phyloP scores from a whole-genome alignment of 2,888 invertebrate genomes.

The Marronus borbonicus region DNA sequence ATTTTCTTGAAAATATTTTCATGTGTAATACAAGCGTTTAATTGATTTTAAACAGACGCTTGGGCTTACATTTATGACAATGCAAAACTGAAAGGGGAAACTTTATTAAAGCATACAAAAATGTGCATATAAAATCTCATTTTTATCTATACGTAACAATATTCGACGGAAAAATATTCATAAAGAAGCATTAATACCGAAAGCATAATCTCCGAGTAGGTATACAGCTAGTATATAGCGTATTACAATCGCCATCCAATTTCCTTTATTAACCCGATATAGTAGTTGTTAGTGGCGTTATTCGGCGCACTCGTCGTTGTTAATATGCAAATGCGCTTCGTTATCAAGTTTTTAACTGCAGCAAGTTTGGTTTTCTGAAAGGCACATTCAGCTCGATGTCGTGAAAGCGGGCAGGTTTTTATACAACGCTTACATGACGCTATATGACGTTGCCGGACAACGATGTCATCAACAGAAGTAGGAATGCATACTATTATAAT shows the following conservation, averaged over 20 bases:
- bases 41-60: no score
- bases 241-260: slow-evolving; percentile 3
- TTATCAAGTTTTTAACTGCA: slow-evolving; percentile 22
- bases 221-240: background rate
- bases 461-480: slow-evolving; percentile 18
- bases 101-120: no score
- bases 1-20: no score
- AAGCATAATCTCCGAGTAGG: background rate
- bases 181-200: background rate
- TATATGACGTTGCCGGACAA: background rate
- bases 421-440: no score
- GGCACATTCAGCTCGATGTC: background rate
- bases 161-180: no score
- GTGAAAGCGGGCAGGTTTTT: background rate
- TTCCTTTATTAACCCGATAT: slow-evolving; percentile 35
- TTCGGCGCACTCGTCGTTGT: background rate
- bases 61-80: no score
- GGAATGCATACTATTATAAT: background rate
- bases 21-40: no score
- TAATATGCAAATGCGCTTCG: slow-evolving; percentile 21
- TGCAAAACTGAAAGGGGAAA: no score
- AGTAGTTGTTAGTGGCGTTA: slow-evolving; percentile 20
- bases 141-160: no score
- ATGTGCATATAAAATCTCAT: no score
- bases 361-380: background rate